Evolutionary conservation across 2,113 vertebrate species (phyloP).

Genomic region (Melospiza georgiana): DNA sequence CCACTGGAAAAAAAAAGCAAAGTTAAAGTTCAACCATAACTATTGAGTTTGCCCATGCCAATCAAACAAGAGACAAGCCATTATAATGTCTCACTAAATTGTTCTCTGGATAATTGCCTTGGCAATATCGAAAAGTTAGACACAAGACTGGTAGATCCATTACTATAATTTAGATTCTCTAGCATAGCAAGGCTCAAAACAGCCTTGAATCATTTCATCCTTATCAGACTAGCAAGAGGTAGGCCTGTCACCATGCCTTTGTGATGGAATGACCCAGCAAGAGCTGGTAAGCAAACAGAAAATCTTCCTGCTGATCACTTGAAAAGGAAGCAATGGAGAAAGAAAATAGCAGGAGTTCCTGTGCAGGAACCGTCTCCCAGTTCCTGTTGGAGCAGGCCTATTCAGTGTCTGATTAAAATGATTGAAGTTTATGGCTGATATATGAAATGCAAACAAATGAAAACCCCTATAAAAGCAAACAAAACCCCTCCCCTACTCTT

Average conservation of each 20-base stretch:
- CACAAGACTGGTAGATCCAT: background rate
- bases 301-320: background rate
- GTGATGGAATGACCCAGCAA: background rate
- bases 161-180: background rate
- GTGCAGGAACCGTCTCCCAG: background rate
- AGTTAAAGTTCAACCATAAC: constrained; percentile 52
- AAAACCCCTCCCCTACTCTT: background rate
- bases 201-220: background rate
- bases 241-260: background rate
- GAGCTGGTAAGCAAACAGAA: background rate
- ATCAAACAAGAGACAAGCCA: background rate
- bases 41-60: background rate
- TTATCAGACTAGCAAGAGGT: background rate
- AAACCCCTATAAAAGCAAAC: background rate
- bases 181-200: background rate
- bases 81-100: background rate
- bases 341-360: background rate
- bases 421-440: background rate
- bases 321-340: background rate
- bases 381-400: background rate
- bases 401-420: background rate
- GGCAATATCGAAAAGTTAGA: background rate
- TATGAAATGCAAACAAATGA: background rate
- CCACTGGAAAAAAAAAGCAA: background rate
- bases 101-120: background rate